A percentile compares a stretch with the other conserved stretches of the same genome.
Conservation (phyloP, 2,888 invertebrate species). For the Dasypogon diadema region DNA sequence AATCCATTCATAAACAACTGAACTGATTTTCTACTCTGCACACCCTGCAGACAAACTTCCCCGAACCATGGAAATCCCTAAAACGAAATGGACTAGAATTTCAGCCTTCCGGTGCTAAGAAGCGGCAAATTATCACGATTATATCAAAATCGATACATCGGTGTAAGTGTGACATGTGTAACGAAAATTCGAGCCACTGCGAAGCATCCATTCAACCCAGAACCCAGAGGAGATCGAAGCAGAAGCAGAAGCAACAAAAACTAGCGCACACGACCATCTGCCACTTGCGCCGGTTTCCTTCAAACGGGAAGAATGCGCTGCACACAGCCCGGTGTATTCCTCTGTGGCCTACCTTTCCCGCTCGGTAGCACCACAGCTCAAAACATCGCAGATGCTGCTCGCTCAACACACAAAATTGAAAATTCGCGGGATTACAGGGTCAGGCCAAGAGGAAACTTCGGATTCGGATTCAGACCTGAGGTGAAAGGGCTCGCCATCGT, state of each 20-base stretch:
- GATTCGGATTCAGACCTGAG: not conserved
- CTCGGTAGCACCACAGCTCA: too few relatives aligned
- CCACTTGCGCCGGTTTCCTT: conserved; percentile 27
- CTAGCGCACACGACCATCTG: conserved; percentile 45
- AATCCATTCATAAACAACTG: too few relatives aligned
- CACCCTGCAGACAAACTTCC: too few relatives aligned
- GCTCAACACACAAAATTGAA: not conserved
- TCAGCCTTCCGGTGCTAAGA: not conserved
- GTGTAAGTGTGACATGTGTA: conserved; percentile 33
- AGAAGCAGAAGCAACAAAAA: too few relatives aligned
- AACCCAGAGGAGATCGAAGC: too few relatives aligned
- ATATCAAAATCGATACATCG: not conserved
- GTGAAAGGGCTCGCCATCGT: not conserved
- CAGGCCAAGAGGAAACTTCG: not conserved
- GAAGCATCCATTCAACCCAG: too few relatives aligned
- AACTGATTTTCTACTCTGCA: too few relatives aligned
- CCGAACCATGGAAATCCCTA: too few relatives aligned
- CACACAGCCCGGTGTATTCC: not conserved
- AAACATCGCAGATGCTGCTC: conserved; percentile 7
- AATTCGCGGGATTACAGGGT: not conserved
- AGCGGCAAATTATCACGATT: not conserved
- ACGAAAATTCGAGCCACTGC: not conserved
- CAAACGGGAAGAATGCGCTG: conserved; percentile 10
- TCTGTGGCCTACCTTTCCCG: not conserved
- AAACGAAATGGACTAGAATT: too few relatives aligned